Evolutionary conservation across 2,888 invertebrate species (phyloP), one percentile per base, ranked within the genome.

Genomic region (Lepidocyrtinus sp.): DNA sequence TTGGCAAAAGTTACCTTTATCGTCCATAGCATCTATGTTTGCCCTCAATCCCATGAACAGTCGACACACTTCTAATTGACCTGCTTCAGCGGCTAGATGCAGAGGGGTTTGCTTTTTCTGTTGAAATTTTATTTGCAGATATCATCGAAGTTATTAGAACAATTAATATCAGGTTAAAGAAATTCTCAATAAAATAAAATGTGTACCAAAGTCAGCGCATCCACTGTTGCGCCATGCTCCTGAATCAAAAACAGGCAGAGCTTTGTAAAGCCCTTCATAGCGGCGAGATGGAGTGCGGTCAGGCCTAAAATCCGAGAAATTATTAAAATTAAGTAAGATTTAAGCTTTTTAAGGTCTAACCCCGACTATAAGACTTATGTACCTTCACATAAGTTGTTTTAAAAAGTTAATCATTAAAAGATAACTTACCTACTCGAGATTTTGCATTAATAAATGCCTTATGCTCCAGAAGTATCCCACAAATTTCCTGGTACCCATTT

Each of bases 371-470:
- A n/a, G n/a, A n/a, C n/a, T n/a, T n/a, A n/a, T n/a, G n/a, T n/a
- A n/a, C n/a, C n/a, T n/a, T n/a, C n/a, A n/a, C n/a, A n/a, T n/a
- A n/a, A n/a, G n/a, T n/a, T n/a, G n/a, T n/a, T n/a, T n/a, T n/a
- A n/a, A n/a, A n/a, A n/a, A n/a, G n/a, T n/a, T n/a, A n/a, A n/a
- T n/a, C n/a, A n/a, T n/a, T n/a, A n/a, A n/a, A n/a, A n/a, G n/a
- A n/a, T n/a, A n/a, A n/a, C n/a, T n/a, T n/a, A 5, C 99, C 99
- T 7, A 97, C 59, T 12, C 36, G 5, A 36, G 98, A 98, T 89
- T 99, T 98, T 17, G 98, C 98, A 90, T 99, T 99, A 84, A 99
- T 99, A 89, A 99, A 99, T 0, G 99, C 99, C 90, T 99, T 99
- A 90, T 97, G 95, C 67, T 95, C 94, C 55, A 99, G 17, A 93